Conservation (phyloP, 2,888 invertebrate species). For the Ochlodes sylvanus region DNA sequence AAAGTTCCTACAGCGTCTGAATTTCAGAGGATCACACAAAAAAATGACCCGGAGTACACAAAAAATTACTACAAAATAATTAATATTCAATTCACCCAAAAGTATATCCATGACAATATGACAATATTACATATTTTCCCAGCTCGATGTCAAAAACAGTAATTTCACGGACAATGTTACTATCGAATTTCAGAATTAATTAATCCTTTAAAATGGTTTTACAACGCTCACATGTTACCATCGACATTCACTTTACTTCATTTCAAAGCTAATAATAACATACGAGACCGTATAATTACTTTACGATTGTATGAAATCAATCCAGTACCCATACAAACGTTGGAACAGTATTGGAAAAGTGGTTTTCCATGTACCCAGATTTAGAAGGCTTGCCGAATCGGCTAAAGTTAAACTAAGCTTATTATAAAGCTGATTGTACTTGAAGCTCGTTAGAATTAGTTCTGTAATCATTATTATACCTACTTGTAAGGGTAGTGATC, state of each 20-base stretch:
- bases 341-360: slow-evolving; percentile 27
- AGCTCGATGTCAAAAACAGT: slow-evolving; percentile 11
- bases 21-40: too few relatives aligned
- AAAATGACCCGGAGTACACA: too few relatives aligned
- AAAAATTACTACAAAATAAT: too few relatives aligned
- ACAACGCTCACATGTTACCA: slow-evolving; percentile 50
- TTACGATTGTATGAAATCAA: slow-evolving; percentile 42
- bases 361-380: slow-evolving; percentile 21
- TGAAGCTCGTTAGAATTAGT: background rate
- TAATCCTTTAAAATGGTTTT: slow-evolving; percentile 63
- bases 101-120: too few relatives aligned
- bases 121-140: too few relatives aligned
- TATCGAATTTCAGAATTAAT: slow-evolving; percentile 53
- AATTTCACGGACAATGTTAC: slow-evolving; percentile 11
- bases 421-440: background rate
- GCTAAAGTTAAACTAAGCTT: background rate
- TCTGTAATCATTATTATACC: background rate
- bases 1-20: too few relatives aligned
- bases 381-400: slow-evolving; percentile 22
- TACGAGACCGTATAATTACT: slow-evolving; percentile 52
- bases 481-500: too few relatives aligned
- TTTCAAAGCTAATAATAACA: slow-evolving; percentile 60
- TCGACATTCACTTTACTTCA: slow-evolving; percentile 35
- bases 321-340: slow-evolving; percentile 21
- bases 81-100: too few relatives aligned